These are phyloP conservation scores for Spea multiplicata DNA, from an alignment of 2,113 vertebrate species.

Conservation along the genomic window DNA sequence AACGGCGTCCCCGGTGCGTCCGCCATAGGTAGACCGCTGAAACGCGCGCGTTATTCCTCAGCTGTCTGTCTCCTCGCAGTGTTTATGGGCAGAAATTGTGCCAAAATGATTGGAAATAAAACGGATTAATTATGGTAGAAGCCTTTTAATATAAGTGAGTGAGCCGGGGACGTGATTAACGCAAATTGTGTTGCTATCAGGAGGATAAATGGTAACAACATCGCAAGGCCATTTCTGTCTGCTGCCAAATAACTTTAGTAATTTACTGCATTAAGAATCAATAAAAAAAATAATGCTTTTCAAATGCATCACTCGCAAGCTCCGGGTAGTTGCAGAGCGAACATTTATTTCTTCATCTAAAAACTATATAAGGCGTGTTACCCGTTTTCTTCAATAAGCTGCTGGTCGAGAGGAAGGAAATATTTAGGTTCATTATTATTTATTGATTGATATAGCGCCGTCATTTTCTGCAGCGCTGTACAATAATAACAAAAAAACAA, in stretches of 20 bases:
- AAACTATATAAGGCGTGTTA: constrained; percentile 64
- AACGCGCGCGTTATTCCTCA: constrained; percentile 79
- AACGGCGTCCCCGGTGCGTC: constrained; percentile 67
- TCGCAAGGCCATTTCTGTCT: constrained; percentile 83
- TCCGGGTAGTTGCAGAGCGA: constrained; percentile 70
- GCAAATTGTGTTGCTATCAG: constrained; percentile 85
- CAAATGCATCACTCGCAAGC: constrained; percentile 88
- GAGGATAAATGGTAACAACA: constrained; percentile 82
- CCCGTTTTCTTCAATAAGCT: not conserved
- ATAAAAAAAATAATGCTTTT: constrained; percentile 98
- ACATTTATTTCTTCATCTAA: constrained; percentile 80
- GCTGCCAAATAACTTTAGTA: constrained; percentile 94
- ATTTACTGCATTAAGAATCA: constrained; percentile 99
- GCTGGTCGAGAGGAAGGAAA: no score
- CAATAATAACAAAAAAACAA: no score
- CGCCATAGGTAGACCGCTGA: constrained; percentile 81
- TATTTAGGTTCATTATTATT: no score
- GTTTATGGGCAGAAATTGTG: constrained; percentile 99
- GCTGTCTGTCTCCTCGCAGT: constrained; percentile 87
- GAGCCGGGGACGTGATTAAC: constrained; percentile 93
- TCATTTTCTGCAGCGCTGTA: no score
- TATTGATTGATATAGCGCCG: no score
- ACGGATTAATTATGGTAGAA: constrained; percentile 91
- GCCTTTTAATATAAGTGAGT: constrained; percentile 99
- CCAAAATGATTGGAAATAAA: constrained; percentile 96